A percentile compares a stretch with the other conserved stretches of the same genome.
phyloP scores from a whole-genome alignment of 2,888 invertebrate species.

The Heteromurus nitidus region DNA sequence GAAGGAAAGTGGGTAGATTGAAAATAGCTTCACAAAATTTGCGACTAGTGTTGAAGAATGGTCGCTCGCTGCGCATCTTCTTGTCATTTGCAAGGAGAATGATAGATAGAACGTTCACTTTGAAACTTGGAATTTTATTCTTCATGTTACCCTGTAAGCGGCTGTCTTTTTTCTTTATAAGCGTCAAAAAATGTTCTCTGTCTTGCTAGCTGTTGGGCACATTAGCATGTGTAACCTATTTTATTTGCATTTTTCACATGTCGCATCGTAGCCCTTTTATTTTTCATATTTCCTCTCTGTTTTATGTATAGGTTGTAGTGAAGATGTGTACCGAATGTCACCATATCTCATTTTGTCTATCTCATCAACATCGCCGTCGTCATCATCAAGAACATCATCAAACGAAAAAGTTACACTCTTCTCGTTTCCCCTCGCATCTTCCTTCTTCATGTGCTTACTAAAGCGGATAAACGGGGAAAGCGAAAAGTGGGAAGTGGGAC shows the following conservation, averaged over 20 bases:
- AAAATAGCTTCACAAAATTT: background rate
- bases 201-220: background rate
- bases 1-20: no score
- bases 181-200: constrained; percentile 19
- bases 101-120: no score
- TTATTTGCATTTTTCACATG: no score
- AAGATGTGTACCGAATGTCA: no score
- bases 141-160: no score
- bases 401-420: constrained; percentile 14
- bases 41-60: background rate
- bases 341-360: constrained; percentile 25
- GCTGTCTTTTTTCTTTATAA: no score
- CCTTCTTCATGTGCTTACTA: background rate
- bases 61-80: background rate
- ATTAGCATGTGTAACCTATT: constrained; percentile 6
- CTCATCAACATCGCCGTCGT: constrained; percentile 28
- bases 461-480: constrained; percentile 16
- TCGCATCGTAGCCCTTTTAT: no score
- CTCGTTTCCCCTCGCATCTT: background rate
- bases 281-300: no score
- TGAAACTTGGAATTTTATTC: no score
- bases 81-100: constrained; percentile 12
- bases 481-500: constrained; percentile 39
- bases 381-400: constrained; percentile 27
- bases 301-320: no score